Percentiles rank a stretch among this genome's conserved stretches.
These are phyloP conservation scores for Choreutis nemorana DNA, from an alignment of 2,888 invertebrate genomes.

Conservation along the genomic window DNA sequence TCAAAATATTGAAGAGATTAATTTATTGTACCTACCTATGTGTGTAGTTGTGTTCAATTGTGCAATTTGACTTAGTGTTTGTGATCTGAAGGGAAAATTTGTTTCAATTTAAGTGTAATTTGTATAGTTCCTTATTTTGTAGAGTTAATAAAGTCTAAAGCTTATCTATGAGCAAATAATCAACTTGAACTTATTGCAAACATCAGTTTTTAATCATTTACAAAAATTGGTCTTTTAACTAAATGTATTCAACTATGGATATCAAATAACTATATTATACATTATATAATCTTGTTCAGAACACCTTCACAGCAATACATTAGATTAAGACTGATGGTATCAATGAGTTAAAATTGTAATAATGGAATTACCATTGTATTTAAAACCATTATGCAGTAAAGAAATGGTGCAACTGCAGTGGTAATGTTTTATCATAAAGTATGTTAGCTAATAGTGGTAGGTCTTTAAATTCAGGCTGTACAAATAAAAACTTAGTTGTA, in stretches of 20 bases:
- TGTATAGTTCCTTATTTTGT: constrained; percentile 63
- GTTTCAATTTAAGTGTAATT: constrained; percentile 51
- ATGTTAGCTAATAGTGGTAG: constrained; percentile 60
- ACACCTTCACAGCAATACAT: neutral
- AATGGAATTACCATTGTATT: too few species aligned
- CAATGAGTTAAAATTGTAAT: constrained; percentile 32
- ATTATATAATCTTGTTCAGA: constrained; percentile 1
- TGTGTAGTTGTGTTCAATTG: constrained; percentile 51
- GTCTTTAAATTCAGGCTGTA: constrained; percentile 59
- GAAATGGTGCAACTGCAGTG: constrained; percentile 28
- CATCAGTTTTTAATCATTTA: constrained; percentile 34
- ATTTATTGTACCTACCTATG: constrained; percentile 58
- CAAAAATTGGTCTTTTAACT: constrained; percentile 9
- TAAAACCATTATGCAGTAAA: too few species aligned
- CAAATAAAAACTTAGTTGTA: constrained; percentile 57
- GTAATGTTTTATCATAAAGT: constrained; percentile 43
- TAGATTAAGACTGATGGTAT: constrained; percentile 49
- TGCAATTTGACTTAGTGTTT: constrained; percentile 57
- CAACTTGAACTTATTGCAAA: constrained; percentile 42
- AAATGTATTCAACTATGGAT: constrained; percentile 28
- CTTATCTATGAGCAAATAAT: constrained; percentile 19
- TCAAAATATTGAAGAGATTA: constrained; percentile 51
- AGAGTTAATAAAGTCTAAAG: constrained; percentile 29
- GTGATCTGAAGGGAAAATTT: constrained; percentile 61
- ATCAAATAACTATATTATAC: constrained; percentile 18